These are phyloP conservation scores for Microcebus jonahi DNA, from an alignment of 2,113 vertebrate species.

Conservation along the genomic window DNA sequence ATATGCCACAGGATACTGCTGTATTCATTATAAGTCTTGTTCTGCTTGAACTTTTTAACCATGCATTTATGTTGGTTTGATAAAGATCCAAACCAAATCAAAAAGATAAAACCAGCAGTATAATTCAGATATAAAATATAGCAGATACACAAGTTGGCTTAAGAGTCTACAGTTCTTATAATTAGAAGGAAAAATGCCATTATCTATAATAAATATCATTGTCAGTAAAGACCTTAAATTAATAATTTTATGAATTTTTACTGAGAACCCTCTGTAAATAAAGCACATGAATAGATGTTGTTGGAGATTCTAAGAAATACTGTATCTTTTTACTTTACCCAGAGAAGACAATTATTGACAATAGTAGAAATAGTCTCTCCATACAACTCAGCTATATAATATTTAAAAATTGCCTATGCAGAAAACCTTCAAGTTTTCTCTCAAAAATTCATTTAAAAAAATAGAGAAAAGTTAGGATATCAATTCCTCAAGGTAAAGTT, in stretches of 20 bases:
- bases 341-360: constrained; percentile 44
- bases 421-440: background rate
- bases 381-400: constrained; percentile 1
- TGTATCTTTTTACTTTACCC: background rate
- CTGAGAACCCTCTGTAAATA: constrained; percentile 9
- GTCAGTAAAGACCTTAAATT: constrained; percentile 1
- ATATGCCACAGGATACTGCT: background rate
- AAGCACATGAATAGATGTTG: background rate
- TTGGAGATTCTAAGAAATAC: background rate
- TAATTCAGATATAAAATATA: constrained; percentile 55
- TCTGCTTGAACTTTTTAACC: background rate
- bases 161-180: background rate
- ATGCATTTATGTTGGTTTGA: background rate
- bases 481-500: background rate
- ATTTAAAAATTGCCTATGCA: constrained; percentile 9
- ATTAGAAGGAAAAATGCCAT: background rate
- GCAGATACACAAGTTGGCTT: background rate
- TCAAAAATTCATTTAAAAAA: background rate
- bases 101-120: constrained; percentile 27
- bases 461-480: constrained; percentile 13
- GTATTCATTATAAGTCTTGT: background rate
- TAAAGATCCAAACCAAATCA: constrained; percentile 31
- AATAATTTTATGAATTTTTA: constrained; percentile 45
- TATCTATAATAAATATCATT: background rate
- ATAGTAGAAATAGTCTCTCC: background rate